Evolutionary conservation across 64 coral and sea anemone species (phyloP), one percentile per base, ranked within the genome.

Genomic region (Acropora yongei): DNA sequence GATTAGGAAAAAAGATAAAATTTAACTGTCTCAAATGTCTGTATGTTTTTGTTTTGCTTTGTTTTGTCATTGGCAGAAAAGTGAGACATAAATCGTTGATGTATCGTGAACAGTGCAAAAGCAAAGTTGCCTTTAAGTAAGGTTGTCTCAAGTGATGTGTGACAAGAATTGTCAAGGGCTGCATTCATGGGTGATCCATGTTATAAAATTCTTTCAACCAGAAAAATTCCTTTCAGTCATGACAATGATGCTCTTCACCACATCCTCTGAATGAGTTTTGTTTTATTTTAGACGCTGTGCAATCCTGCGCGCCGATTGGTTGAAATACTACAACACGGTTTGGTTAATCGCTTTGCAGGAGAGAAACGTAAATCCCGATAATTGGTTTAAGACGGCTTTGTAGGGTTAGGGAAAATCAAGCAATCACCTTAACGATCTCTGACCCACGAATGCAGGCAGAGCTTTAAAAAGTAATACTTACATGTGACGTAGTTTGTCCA

Each of bases 401-500:
- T 63, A 4, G 18, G 30, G 30, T 30, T 30, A 30, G 30, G 30
- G 30, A 2, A 66, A 66, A 17, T 13, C 17, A 8, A 17, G 17
- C 9, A 9, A 14, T 66, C 2, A 71, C 17, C 18, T 71, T 2
- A 39, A 8, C 13, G 68, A 20, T 8, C 68, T 39, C 9, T 71
- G 18, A 4, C 0, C 17, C 18, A 6, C 57, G 66, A 3, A 4
- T 17, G 5, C 51, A 55, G 10, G 57, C 3, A 19, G 44, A 19
- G 57, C 5, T 41, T 42, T 19, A 51, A 84, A 7, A 18, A 8
- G 19, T 7, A 12, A 14, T 78, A 88, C 91, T 93, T 66, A 93
- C 91, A 93, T 43, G 0, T n/a, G 40, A 13, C 0, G 0, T 3
- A 93, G 84, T 14, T 80, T 72, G 17, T 68, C 8, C 14, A 93